Evolutionary conservation across 2,113 vertebrate genomes (phyloP).

Genomic region (Regulus satrapa): DNA sequence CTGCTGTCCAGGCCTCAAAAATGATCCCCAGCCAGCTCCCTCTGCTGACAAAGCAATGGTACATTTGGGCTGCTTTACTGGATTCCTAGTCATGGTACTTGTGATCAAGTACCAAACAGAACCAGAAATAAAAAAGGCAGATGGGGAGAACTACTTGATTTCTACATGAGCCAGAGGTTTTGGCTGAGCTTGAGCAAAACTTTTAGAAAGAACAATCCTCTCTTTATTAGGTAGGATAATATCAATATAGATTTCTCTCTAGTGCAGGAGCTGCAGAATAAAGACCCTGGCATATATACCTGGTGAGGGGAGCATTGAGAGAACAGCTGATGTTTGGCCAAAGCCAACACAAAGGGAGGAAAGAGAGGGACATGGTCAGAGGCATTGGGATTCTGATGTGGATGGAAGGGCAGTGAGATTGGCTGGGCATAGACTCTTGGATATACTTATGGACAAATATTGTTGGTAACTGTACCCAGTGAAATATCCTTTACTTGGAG

Average conservation of each 20-base stretch:
- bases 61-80: background rate
- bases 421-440: background rate
- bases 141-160: background rate
- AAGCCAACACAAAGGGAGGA: background rate
- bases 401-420: background rate
- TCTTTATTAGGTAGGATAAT: background rate
- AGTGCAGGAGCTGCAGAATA: background rate
- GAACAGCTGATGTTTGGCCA: background rate
- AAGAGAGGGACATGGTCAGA: background rate
- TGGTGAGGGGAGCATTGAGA: background rate
- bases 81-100: background rate
- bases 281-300: background rate
- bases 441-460: background rate
- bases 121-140: background rate
- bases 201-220: background rate
- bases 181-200: background rate
- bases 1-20: background rate
- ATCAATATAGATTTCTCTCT: background rate
- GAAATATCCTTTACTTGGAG: background rate
- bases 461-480: background rate
- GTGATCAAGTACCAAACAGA: background rate
- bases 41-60: background rate
- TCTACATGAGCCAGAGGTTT: background rate
- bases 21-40: background rate
- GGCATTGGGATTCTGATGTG: background rate